Percentiles rank a stretch among this genome's conserved stretches.
phyloP scores from a whole-genome alignment of 2,888 invertebrate species.

The Elysia crispata region DNA sequence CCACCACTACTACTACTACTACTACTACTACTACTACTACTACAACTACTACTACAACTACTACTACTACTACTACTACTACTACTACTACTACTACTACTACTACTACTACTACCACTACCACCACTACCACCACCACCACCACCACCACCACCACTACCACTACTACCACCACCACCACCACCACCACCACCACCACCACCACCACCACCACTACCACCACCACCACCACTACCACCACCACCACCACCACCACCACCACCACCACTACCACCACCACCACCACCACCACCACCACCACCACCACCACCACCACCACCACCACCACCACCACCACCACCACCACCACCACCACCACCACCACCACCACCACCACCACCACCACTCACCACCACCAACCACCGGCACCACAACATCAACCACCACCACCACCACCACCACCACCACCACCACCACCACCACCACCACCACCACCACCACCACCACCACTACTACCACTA shows the following conservation, averaged over 20 bases:
- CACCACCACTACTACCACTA: too few species aligned
- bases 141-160: neutral
- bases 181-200: slow-evolving; percentile 39
- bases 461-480: neutral
- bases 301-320: slow-evolving; percentile 15
- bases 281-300: slow-evolving; percentile 28
- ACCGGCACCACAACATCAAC: too few species aligned
- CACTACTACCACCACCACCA: neutral
- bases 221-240: slow-evolving; percentile 31
- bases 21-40: neutral
- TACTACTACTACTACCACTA: neutral
- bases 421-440: too few species aligned
- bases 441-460: too few species aligned
- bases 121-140: neutral
- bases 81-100: neutral
- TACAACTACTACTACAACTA: neutral
- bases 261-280: slow-evolving; percentile 2
- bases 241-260: neutral
- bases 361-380: too few species aligned
- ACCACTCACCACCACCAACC: too few species aligned
- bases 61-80: neutral
- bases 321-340: slow-evolving; percentile 31
- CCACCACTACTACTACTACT: neutral
- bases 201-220: slow-evolving; percentile 39
- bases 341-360: neutral